Evolutionary conservation across 2,888 invertebrate species (phyloP).

Genomic region (Scaptodrosophila latifasciaeformis): DNA sequence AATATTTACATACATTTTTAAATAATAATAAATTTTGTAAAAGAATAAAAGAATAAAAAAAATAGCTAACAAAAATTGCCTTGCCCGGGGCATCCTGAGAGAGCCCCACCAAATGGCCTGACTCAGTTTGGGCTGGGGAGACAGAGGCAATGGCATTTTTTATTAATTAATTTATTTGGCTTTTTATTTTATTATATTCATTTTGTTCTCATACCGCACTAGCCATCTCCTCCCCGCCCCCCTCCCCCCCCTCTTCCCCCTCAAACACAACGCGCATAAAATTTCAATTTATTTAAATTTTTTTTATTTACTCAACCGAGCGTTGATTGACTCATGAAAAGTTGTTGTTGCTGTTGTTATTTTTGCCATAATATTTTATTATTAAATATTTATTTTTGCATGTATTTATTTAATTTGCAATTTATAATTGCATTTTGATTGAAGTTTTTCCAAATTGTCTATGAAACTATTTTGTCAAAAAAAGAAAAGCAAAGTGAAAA

Average conservation of each 20-base stretch:
- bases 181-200: conserved; percentile 23
- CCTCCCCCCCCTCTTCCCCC: too few species aligned
- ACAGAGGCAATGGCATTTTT: conserved; percentile 41
- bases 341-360: conserved; percentile 13
- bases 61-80: conserved; percentile 10
- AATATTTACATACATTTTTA: conserved; percentile 56
- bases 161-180: conserved; percentile 65
- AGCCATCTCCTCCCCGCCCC: too few species aligned
- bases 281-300: conserved; percentile 27
- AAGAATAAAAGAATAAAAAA: background rate
- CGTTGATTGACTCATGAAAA: conserved; percentile 14
- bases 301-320: conserved; percentile 13
- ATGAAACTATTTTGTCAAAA: too few species aligned
- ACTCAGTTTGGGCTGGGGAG: too few species aligned
- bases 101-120: background rate
- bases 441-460: too few species aligned
- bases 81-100: background rate
- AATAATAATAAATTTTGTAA: conserved; percentile 46
- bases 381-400: conserved; percentile 65
- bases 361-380: conserved; percentile 40
- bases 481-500: too few species aligned
- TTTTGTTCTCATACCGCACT: too few species aligned
- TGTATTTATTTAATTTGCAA: conserved; percentile 62
- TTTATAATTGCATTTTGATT: conserved; percentile 61
- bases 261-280: background rate